Conservation (phyloP, 2,113 vertebrate species). For the Oncorhynchus mykiss region DNA sequence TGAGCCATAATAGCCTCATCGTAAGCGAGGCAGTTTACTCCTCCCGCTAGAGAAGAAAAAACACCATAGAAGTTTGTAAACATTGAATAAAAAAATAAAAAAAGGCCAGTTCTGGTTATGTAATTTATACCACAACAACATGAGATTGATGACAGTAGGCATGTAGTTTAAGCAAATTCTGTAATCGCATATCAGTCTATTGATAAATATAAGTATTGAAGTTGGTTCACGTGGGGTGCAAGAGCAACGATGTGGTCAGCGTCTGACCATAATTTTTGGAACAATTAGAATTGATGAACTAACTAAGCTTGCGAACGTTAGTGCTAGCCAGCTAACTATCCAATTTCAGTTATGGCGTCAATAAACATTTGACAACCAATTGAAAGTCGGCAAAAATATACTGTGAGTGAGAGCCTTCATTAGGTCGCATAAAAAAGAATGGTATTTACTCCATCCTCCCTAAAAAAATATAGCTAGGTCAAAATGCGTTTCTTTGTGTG, state of each 20-base stretch:
- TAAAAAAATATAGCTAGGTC: not conserved
- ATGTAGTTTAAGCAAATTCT: too few species aligned
- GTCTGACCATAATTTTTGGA: not conserved
- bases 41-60: conserved; percentile 52
- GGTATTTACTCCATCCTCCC: not conserved
- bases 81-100: too few species aligned
- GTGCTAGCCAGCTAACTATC: conserved; percentile 10
- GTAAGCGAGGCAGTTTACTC: conserved; percentile 88
- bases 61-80: not conserved
- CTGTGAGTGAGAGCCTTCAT: not conserved
- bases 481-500: not conserved
- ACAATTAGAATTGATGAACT: not conserved
- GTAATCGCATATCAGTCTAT: too few species aligned
- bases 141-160: too few species aligned
- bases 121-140: too few species aligned
- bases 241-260: not conserved
- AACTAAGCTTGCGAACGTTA: not conserved
- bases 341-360: conserved; percentile 2
- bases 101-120: not conserved
- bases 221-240: too few species aligned
- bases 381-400: not conserved
- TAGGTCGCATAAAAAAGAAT: not conserved
- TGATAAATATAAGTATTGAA: too few species aligned
- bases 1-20: conserved; percentile 94
- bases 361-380: not conserved